These are phyloP conservation scores for Brachyopa scutellaris DNA, from an alignment of 2,888 invertebrate genomes.

Conservation along the genomic window DNA sequence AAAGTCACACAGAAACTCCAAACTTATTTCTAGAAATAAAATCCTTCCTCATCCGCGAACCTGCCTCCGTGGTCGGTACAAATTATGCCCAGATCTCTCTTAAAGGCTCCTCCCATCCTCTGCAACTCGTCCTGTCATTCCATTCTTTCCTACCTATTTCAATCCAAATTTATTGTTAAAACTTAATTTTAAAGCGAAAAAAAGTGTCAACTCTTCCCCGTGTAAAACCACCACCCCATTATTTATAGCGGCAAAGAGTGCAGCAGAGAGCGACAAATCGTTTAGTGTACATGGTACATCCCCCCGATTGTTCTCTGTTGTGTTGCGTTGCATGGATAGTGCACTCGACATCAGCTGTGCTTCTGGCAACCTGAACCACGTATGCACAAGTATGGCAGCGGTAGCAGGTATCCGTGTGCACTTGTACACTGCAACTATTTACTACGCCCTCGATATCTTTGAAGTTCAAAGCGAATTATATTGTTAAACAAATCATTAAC, in stretches of 20 bases:
- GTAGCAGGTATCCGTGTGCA: too few relatives aligned
- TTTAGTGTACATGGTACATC: too few relatives aligned
- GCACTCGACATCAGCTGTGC: constrained; percentile 22
- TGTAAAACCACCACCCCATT: neutral
- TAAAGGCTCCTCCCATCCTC: too few relatives aligned
- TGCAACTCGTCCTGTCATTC: too few relatives aligned
- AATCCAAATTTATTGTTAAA: too few relatives aligned
- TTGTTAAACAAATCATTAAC: constrained; percentile 52
- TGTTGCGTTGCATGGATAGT: constrained; percentile 9
- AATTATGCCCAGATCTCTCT: too few relatives aligned
- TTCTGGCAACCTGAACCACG: constrained; percentile 10
- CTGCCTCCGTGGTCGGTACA: too few relatives aligned
- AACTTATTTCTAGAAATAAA: too few relatives aligned
- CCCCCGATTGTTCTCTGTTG: neutral
- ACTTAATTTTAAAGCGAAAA: too few relatives aligned
- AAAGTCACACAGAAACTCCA: too few relatives aligned
- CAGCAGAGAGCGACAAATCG: neutral
- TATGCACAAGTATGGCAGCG: neutral
- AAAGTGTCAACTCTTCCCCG: constrained; percentile 23
- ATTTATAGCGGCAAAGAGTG: constrained; percentile 16
- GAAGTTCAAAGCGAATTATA: constrained; percentile 62
- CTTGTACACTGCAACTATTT: neutral
- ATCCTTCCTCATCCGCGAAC: too few relatives aligned
- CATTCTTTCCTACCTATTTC: too few relatives aligned
- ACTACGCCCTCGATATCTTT: constrained; percentile 33